These are phyloP conservation scores for Leptosomus discolor DNA, from an alignment of 2,113 vertebrate species.

Conservation along the genomic window DNA sequence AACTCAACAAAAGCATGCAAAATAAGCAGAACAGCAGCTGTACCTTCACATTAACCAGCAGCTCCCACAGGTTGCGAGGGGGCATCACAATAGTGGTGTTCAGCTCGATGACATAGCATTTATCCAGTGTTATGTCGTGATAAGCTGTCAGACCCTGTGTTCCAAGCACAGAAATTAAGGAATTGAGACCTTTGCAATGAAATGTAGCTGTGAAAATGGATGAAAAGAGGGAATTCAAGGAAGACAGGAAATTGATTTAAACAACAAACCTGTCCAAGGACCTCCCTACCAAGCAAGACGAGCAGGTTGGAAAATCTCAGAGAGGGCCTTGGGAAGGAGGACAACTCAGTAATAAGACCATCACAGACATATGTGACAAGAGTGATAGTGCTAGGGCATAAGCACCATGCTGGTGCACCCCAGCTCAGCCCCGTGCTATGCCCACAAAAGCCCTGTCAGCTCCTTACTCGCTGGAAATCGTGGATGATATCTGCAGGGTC, in stretches of 20 bases:
- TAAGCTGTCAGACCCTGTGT: slow-evolving; percentile 90
- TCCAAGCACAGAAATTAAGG: not conserved
- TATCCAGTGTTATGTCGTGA: slow-evolving; percentile 90
- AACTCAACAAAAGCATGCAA: not conserved
- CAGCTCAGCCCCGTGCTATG: not conserved
- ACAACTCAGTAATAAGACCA: not conserved
- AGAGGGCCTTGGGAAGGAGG: not conserved
- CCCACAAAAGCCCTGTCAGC: not conserved
- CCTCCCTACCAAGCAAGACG: not conserved
- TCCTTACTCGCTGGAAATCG: slow-evolving; percentile 89
- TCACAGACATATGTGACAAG: rapidly evolving
- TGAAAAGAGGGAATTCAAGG: not conserved
- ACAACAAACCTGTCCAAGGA: not conserved
- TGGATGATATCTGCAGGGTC: slow-evolving; percentile 95
- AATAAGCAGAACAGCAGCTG: not conserved
- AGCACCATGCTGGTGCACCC: not conserved
- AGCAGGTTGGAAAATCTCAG: not conserved
- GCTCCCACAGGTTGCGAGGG: slow-evolving; percentile 92
- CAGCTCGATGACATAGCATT: slow-evolving; percentile 92
- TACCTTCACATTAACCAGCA: slow-evolving; percentile 92
- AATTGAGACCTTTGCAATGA: not conserved
- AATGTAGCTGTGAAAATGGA: not conserved
- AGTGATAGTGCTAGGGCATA: rapidly evolving
- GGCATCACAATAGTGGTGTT: slow-evolving; percentile 94
- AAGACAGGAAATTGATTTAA: not conserved